Base-by-base conservation (phyloP, 2,113 vertebrate genomes). In the Ciconia boyciana region DNA sequence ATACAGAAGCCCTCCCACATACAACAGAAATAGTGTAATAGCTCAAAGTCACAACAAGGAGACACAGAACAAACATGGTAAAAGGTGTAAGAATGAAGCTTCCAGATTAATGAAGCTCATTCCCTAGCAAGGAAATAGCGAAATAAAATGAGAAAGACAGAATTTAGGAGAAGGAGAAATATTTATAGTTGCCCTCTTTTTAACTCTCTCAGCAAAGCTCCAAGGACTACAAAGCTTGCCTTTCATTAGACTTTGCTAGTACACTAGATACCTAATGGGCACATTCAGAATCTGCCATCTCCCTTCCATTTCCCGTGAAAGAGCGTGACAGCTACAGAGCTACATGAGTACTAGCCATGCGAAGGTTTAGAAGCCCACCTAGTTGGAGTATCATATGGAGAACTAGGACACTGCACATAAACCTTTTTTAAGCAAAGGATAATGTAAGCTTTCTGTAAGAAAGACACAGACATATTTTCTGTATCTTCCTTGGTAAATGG, bases 341-440 rank as follows among this genome's bases (percentile, higher is more conserved):
- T 11, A 28, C 1, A 0, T 0, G 0, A 90, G 51, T 17, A 34
- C 57, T 46, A 57, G 58, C 49, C 85, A 74, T 0, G 2, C 76
- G 64, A 77, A 75, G 18, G 16, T 52, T 88, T 3, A 80, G 64
- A 84, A 90, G 31, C 34, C 49, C 76, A 64, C 3, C 52, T 26
- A 60, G 44, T 0, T 36, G 31, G 36, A 93, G 29, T 36, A 69
- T 11, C 46, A 65, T 6, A 49, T 0, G 44, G 14, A 87, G 66
- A 90, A 96, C 75, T 41, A 72, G 61, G 58, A 86, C 54, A 57
- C 44, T 31, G 41, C 44, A 80, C 36, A 39, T 39, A 54, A 65
- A 90, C 11, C 19, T 41, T 55, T 60, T 64, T 46, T 25, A 69
- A 69, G 36, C 26, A 74, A 78, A 74, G 60, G 13, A 78, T 25